Conservation (phyloP, 1,140 invertebrate genomes). For the Oryctes rhinoceros region DNA sequence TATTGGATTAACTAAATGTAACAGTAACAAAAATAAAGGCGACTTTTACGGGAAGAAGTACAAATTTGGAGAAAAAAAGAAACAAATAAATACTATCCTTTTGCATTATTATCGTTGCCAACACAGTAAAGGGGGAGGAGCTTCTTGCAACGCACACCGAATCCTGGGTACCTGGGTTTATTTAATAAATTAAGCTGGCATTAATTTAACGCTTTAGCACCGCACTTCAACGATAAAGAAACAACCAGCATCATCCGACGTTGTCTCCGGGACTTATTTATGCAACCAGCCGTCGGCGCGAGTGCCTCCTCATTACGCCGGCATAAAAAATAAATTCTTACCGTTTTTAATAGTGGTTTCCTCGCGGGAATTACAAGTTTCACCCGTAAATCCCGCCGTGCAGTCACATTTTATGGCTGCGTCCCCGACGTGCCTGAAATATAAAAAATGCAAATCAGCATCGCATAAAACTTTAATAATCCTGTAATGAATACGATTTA, state of each 20-base stretch:
- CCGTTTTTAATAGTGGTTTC: slow-evolving; percentile 29
- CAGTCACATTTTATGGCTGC: slow-evolving; percentile 56
- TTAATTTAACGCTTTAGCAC: background rate
- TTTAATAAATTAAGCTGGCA: background rate
- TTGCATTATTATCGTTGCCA: background rate
- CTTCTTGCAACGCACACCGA: background rate
- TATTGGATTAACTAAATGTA: too few species aligned
- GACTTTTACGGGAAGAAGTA: too few species aligned
- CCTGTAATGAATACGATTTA: slow-evolving; percentile 37
- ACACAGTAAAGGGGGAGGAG: too few species aligned
- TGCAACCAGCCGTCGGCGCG: slow-evolving; percentile 23
- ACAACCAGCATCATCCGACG: background rate
- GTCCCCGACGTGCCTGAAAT: slow-evolving; percentile 56
- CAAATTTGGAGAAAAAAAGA: too few species aligned
- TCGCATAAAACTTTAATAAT: slow-evolving; percentile 35
- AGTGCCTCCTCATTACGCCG: background rate
- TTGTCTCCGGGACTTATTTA: background rate
- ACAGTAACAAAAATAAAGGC: too few species aligned
- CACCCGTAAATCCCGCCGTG: slow-evolving; percentile 52
- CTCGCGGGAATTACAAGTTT: slow-evolving; percentile 51
- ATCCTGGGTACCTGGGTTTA: background rate
- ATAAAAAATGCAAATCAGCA: slow-evolving; percentile 40
- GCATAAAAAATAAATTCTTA: slow-evolving; percentile 26
- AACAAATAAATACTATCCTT: background rate
- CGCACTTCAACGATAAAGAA: background rate